Percentiles rank a stretch among this genome's conserved stretches.
Conservation (phyloP, 2,797 vertebrate genomes). For the Dallia pectoralis region DNA sequence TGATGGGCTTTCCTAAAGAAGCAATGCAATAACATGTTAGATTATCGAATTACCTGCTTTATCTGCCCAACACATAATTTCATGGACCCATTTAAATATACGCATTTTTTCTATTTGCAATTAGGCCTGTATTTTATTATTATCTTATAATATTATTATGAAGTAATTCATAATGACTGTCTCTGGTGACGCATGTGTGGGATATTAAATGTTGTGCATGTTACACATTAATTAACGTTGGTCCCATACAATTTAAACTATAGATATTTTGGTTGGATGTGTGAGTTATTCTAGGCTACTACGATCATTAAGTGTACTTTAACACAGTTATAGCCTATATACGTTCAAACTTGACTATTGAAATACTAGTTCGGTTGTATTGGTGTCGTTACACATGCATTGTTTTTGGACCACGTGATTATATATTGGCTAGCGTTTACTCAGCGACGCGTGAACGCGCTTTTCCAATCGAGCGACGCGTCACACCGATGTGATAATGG, state of each 20-base stretch:
- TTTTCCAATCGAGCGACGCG: slow-evolving; percentile 56
- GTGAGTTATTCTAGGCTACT: not conserved
- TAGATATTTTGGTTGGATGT: not conserved
- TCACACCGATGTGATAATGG: slow-evolving; percentile 59
- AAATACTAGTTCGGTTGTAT: not conserved
- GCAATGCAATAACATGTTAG: too few relatives aligned
- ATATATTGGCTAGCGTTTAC: not conserved
- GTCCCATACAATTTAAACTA: not conserved
- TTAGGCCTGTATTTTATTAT: not conserved
- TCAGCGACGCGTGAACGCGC: slow-evolving; percentile 18
- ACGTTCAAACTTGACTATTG: not conserved
- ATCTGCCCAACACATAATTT: not conserved
- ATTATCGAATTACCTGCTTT: too few relatives aligned
- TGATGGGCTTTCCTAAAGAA: too few relatives aligned
- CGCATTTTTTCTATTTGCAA: not conserved
- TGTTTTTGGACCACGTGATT: not conserved
- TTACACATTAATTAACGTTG: not conserved
- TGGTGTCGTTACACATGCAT: not conserved
- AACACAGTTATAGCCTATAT: not conserved
- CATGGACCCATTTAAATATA: not conserved
- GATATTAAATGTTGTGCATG: not conserved
- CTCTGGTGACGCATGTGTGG: not conserved
- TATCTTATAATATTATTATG: too few relatives aligned
- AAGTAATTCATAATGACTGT: not conserved
- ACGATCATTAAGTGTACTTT: not conserved